A percentile compares a stretch with the other conserved stretches of the same genome.
These are phyloP conservation scores for Pogonocichla stellata DNA, from an alignment of 2,113 vertebrate genomes.

Conservation along the genomic window DNA sequence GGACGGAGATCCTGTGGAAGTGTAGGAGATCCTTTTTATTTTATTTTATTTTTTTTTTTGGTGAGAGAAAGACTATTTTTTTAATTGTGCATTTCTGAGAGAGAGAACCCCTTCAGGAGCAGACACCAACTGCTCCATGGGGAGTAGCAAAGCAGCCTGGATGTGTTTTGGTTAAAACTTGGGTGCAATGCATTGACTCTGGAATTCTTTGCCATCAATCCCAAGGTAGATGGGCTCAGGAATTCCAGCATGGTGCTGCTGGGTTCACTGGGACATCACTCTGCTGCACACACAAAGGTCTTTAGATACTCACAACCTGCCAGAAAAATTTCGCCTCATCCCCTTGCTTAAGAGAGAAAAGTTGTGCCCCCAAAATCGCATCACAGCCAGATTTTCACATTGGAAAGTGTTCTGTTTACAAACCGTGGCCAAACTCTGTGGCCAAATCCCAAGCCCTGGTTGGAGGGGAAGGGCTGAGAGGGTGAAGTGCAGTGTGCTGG, in stretches of 20 bases:
- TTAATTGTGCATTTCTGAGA: not conserved
- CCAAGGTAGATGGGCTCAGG: not conserved
- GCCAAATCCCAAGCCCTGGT: constrained; percentile 6
- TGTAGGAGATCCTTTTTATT: not conserved
- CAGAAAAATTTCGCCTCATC: not conserved
- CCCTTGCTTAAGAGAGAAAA: not conserved
- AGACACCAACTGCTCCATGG: not conserved
- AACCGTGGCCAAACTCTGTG: not conserved
- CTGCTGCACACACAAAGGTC: not conserved
- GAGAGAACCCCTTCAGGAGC: not conserved
- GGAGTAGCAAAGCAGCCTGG: not conserved
- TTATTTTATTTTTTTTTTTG: not conserved
- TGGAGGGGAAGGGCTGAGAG: not conserved
- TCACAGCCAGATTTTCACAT: not conserved
- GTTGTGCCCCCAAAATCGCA: not conserved
- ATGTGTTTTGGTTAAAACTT: not conserved
- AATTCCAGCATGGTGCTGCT: rapidly evolving
- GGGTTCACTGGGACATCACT: not conserved
- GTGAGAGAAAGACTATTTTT: not conserved
- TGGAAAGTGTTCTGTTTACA: constrained; percentile 8
- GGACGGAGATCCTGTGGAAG: not conserved
- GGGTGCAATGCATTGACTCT: not conserved
- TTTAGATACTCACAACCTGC: not conserved
- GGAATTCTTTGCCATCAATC: not conserved
- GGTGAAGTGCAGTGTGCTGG: not conserved